Evolutionary conservation across 2,797 vertebrate genomes (phyloP), one percentile per base, ranked within the genome.

Genomic region (Dermochelys coriacea): DNA sequence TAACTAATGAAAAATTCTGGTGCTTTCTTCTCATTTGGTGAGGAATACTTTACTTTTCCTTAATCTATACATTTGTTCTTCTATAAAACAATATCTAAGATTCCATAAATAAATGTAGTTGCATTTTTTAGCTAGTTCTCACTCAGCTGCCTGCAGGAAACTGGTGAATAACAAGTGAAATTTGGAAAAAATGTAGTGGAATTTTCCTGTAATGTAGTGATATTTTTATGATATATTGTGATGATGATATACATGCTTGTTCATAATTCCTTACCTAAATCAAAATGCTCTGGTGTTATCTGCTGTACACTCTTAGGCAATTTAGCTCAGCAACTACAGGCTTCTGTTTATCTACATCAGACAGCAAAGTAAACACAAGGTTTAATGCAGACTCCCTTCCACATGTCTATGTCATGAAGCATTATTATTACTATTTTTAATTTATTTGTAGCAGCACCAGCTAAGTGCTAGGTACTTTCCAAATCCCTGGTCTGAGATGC

Each of bases 11-110:
- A 31, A 91, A 87, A 81, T 88, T 29, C 47, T 87, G 18, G 10
- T 83, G 85, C 12, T 92, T 85, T 90, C 18, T 74, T 85, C 85
- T 50, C 59, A 2, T 80, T 86, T 14, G 15, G 86, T 34, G 29
- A 90, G 9, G 50, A 90, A 80, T 88, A 64, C 86, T 95, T 87
- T 91, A 80, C 21, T 12, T 52, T 51, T 96, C 54, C 74, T 85
- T 12, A 4, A 93, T 50, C 52, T 86, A 27, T 54, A 34, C 15
- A 47, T 16, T 88, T 83, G 75, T 47, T 92, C 84, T 75, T 88
- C 64, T 90, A 94, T 80, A 68, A 82, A 87, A 94, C 59, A 80
- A 19, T 2, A 41, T 16, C 15, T 31, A 82, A 92, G 94, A 87
- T 23, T 3, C 21, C 27, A 91, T 41, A 84, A 68, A 71, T 23